Percentiles rank a stretch among this genome's conserved stretches.
Conservation (phyloP, 2,888 invertebrate species). For the Dynastes grantii region DNA sequence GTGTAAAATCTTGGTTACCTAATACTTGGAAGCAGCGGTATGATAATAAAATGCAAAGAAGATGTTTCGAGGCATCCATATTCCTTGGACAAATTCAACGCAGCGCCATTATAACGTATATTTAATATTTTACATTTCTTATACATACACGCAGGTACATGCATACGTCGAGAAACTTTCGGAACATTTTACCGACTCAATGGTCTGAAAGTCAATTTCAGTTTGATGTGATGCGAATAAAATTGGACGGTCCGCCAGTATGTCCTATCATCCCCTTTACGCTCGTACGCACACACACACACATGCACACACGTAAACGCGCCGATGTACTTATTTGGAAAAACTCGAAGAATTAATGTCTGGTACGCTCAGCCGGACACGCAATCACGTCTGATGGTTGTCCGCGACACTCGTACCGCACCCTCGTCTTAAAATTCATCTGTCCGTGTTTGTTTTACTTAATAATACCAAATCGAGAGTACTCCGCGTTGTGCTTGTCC, state of each 20-base stretch:
- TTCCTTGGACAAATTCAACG: conserved; percentile 5
- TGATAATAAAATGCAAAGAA: neutral
- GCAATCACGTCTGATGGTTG: conserved; percentile 46
- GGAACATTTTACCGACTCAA: conserved; percentile 68
- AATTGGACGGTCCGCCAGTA: conserved; percentile 67
- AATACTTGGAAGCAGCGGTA: neutral
- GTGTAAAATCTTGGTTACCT: too few relatives aligned
- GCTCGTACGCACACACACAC: conserved; percentile 57
- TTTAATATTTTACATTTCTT: conserved; percentile 32
- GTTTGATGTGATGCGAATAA: conserved; percentile 70
- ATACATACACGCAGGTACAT: neutral
- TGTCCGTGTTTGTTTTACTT: conserved; percentile 48
- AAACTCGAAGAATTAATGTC: conserved; percentile 57
- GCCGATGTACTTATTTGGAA: conserved; percentile 51
- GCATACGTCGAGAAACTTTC: conserved; percentile 23
- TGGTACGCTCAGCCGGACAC: conserved; percentile 46
- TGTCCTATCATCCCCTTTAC: conserved; percentile 61
- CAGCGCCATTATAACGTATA: neutral
- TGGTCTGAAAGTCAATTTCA: conserved; percentile 70
- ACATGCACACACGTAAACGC: neutral
- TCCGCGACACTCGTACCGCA: conserved; percentile 40
- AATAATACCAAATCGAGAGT: conserved; percentile 36
- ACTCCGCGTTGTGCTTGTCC: conserved; percentile 8
- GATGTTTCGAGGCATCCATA: neutral
- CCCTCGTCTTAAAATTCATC: conserved; percentile 49